phyloP scores from a whole-genome alignment of 2,797 vertebrate genomes.

The Amphiprion clarkii region DNA sequence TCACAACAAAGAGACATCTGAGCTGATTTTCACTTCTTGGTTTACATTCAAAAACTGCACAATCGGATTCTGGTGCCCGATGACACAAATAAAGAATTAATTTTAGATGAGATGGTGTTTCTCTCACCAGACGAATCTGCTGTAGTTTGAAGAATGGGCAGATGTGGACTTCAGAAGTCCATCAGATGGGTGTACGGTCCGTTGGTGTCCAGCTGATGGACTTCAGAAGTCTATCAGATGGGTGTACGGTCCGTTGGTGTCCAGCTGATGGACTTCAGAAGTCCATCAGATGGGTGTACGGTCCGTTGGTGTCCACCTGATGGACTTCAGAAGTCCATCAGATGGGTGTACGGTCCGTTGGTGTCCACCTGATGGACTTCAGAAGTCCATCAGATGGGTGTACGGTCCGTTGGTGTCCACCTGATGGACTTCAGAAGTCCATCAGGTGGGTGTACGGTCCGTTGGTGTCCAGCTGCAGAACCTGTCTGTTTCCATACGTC shows the following conservation, averaged over 20 bases:
- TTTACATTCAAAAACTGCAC: no score
- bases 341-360: conserved; percentile 94
- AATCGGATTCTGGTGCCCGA: no score
- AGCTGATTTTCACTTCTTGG: no score
- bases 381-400: conserved; percentile 95
- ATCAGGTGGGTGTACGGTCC: conserved; percentile 95
- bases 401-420: conserved; percentile 95
- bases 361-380: conserved; percentile 93
- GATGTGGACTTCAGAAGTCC: conserved; percentile 84
- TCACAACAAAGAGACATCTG: no score
- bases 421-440: conserved; percentile 88
- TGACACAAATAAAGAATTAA: no score
- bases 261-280: no score
- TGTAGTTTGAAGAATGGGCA: no score
- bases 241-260: conserved; percentile 95
- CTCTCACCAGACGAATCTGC: no score
- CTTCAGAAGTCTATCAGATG: conserved; percentile 96
- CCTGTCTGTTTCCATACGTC: conserved; percentile 95
- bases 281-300: conserved; percentile 94
- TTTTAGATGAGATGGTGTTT: no score
- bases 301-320: conserved; percentile 94
- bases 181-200: conserved; percentile 94
- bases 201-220: conserved; percentile 93
- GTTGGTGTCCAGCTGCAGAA: conserved; percentile 93
- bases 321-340: conserved; percentile 97